Evolutionary conservation across 2,113 vertebrate genomes (phyloP).

Genomic region (Chaetops frenatus): DNA sequence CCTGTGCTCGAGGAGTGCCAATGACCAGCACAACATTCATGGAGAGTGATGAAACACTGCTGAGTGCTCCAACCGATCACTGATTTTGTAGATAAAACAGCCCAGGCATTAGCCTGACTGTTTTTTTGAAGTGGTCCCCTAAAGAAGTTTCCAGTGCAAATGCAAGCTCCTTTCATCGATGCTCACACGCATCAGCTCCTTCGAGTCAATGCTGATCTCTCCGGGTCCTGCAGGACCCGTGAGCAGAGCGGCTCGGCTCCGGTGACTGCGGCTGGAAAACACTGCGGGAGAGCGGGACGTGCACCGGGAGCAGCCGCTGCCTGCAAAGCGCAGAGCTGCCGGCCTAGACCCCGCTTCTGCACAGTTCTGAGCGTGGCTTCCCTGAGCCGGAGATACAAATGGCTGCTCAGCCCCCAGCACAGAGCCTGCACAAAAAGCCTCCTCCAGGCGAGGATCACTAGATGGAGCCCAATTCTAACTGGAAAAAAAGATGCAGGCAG

Average conservation of each 20-base stretch:
- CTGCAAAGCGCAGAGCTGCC: not conserved
- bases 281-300: rapidly evolving
- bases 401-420: not conserved
- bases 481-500: not conserved
- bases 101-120: not conserved
- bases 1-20: not conserved
- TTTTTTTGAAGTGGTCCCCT: not conserved
- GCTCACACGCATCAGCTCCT: not conserved
- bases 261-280: not conserved
- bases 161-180: not conserved
- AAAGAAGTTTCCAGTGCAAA: not conserved
- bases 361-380: rapidly evolving
- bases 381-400: not conserved
- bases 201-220: not conserved
- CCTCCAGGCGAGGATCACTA: not conserved
- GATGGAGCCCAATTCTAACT: not conserved
- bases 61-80: rapidly evolving
- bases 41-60: not conserved
- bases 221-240: not conserved
- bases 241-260: rapidly evolving
- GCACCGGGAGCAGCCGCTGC: not conserved
- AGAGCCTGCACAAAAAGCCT: not conserved
- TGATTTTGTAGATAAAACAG: not conserved
- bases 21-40: not conserved
- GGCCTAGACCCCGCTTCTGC: not conserved